Evolutionary conservation across 37 sponge, comb jelly and placozoan species (phyloP).

Genomic region (Cliona cf. orientalis): DNA sequence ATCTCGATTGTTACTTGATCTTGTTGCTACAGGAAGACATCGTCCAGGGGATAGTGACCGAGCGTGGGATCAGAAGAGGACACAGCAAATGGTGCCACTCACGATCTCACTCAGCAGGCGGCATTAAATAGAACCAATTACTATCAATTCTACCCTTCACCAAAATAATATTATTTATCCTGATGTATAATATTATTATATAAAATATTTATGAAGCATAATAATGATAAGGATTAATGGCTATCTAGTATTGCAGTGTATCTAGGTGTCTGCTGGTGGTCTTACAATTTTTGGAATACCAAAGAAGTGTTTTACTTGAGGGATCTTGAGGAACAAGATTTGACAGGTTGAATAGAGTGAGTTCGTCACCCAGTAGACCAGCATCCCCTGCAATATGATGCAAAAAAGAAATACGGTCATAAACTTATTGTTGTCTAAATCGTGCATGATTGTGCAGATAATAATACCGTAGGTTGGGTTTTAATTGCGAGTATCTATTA

Average conservation of each 20-base stretch:
- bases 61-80: constrained; percentile 13
- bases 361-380: constrained; percentile 82
- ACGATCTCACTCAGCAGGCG: neutral
- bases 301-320: constrained; percentile 39
- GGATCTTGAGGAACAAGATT: constrained; percentile 55
- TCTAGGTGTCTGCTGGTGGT: neutral
- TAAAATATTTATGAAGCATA: neutral
- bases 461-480: too few relatives aligned
- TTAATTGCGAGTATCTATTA: too few relatives aligned
- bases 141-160: too few relatives aligned
- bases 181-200: neutral
- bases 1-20: too few relatives aligned
- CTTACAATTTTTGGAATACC: constrained; percentile 57
- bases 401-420: neutral
- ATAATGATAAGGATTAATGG: neutral
- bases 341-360: constrained; percentile 43
- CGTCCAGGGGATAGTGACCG: constrained; percentile 7
- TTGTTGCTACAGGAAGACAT: constrained; percentile 15
- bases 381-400: constrained; percentile 51
- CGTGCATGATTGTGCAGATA: neutral
- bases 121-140: too few relatives aligned
- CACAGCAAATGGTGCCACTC: constrained; percentile 15
- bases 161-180: neutral
- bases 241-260: neutral
- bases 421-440: constrained; percentile 1